Conservation (phyloP, 2,797 vertebrate genomes). For the Euphonia xanthogaster region DNA sequence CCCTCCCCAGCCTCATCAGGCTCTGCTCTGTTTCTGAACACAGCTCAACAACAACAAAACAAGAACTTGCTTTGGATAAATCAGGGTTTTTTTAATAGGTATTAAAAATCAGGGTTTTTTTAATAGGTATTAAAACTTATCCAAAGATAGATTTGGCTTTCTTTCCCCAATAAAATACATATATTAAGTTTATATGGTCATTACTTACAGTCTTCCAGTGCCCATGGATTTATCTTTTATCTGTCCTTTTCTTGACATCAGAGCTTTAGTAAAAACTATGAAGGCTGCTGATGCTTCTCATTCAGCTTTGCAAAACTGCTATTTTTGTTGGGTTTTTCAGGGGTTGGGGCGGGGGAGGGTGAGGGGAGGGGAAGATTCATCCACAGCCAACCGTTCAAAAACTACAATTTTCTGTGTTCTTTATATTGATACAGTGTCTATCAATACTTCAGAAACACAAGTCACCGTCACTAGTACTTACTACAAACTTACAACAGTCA, state of each 20-base stretch:
- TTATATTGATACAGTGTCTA: neutral
- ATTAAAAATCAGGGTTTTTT: neutral
- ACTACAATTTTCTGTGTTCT: neutral
- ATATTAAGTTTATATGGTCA: neutral
- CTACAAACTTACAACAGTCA: accelerated
- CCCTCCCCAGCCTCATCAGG: accelerated
- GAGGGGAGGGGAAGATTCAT: neutral
- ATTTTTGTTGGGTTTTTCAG: accelerated
- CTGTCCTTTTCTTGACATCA: neutral
- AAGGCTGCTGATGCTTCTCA: neutral
- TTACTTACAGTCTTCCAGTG: neutral
- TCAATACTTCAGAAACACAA: neutral
- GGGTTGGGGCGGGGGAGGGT: no score
- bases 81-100: neutral
- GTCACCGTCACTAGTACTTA: neutral
- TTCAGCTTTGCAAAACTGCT: neutral
- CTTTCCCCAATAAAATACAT: neutral
- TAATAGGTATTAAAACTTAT: neutral
- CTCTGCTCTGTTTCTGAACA: neutral
- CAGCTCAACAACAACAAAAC: neutral
- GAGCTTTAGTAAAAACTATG: neutral
- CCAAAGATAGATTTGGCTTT: neutral
- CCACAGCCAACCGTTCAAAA: neutral
- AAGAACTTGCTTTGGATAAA: neutral
- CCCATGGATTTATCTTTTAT: neutral